A percentile compares a stretch with the other conserved stretches of the same genome.
These are phyloP conservation scores for Opisthograptis luteolata DNA, from an alignment of 2,888 invertebrate species.

Conservation along the genomic window DNA sequence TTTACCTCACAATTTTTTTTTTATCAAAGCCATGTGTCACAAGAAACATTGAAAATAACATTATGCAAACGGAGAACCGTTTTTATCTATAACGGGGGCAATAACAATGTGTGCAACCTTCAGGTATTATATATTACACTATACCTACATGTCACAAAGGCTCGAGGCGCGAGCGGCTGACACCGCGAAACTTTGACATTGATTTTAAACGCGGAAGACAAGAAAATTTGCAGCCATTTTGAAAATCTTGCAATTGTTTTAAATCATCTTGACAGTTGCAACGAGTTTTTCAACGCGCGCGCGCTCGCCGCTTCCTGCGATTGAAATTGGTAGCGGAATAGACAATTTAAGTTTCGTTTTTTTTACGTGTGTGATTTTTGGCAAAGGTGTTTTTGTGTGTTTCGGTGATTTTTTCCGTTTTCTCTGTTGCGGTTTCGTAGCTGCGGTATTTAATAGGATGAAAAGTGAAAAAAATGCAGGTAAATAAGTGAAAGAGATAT, in stretches of 20 bases:
- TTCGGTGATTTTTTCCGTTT: conserved; percentile 9
- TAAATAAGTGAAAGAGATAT: too few relatives aligned
- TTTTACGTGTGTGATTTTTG: conserved; percentile 21
- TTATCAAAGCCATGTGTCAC: conserved; percentile 34
- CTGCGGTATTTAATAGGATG: conserved; percentile 21
- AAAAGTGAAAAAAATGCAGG: conserved; percentile 38
- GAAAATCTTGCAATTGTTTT: conserved; percentile 38
- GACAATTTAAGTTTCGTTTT: conserved; percentile 35
- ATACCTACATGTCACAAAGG: conserved; percentile 15
- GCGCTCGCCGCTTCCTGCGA: conserved; percentile 50
- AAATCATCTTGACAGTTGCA: conserved; percentile 36
- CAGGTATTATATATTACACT: conserved; percentile 27
- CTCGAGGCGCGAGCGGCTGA: conserved; percentile 44
- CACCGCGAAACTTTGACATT: conserved; percentile 54
- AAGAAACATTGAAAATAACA: conserved; percentile 35
- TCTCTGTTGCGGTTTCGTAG: conserved; percentile 7
- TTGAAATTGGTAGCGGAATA: conserved; percentile 32
- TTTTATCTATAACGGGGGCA: conserved; percentile 49
- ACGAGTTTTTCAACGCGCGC: conserved; percentile 34
- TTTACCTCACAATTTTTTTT: conserved; percentile 22
- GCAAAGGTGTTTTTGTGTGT: conserved; percentile 21
- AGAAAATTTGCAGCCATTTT: conserved; percentile 43
- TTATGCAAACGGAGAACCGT: conserved; percentile 40
- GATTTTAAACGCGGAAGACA: conserved; percentile 57
- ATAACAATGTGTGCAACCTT: conserved; percentile 35